Conservation (phyloP, 2,888 invertebrate species). For the Hypselothyrea guttata region DNA sequence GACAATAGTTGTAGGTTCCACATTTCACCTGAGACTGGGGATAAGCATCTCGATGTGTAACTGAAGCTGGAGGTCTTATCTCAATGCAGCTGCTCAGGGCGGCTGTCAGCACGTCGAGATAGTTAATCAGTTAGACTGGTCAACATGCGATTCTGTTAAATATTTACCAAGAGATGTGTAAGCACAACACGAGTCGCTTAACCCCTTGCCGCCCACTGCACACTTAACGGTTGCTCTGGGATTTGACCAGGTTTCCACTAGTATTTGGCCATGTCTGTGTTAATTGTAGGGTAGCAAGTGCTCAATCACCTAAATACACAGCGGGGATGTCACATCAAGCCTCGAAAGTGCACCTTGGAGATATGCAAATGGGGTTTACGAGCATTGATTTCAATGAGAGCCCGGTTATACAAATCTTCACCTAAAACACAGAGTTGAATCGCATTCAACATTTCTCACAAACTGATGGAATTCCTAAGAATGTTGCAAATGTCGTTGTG, state of each 20-base stretch:
- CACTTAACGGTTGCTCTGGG: neutral
- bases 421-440: too few species aligned
- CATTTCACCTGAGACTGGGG: constrained; percentile 48
- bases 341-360: neutral
- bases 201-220: neutral
- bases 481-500: too few species aligned
- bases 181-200: constrained; percentile 20
- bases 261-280: constrained; percentile 5
- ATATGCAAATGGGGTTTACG: neutral
- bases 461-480: too few species aligned
- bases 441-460: too few species aligned
- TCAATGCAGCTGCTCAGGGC: constrained; percentile 59
- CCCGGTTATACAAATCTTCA: too few species aligned
- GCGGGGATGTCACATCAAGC: neutral
- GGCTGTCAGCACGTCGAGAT: constrained; percentile 64
- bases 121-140: constrained; percentile 59
- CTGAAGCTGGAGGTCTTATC: constrained; percentile 45
- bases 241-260: constrained; percentile 2
- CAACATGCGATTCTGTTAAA: constrained; percentile 31
- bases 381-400: too few species aligned
- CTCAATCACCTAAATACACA: constrained; percentile 6
- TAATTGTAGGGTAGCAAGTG: constrained; percentile 12
- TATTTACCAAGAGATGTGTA: constrained; percentile 45
- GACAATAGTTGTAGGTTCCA: constrained; percentile 26
- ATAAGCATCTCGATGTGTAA: constrained; percentile 16